Percentiles rank a stretch among this genome's conserved stretches.
phyloP scores from a whole-genome alignment of 2,113 vertebrate genomes.

The Bettongia penicillata region DNA sequence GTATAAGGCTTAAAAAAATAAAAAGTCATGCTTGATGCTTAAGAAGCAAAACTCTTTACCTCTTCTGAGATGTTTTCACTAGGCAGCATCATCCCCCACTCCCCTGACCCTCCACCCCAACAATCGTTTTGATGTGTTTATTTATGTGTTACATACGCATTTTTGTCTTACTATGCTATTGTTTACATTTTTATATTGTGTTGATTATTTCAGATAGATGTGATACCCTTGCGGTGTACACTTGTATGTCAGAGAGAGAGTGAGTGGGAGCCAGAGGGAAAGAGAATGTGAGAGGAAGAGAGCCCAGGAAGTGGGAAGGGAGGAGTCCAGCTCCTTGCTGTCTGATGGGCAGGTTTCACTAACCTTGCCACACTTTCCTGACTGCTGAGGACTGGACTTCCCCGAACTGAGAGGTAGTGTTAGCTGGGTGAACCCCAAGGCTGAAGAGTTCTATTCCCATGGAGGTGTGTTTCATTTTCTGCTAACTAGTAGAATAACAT shows the following conservation, averaged over 20 bases:
- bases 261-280: background rate
- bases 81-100: background rate
- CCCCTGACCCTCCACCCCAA: background rate
- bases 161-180: constrained; percentile 65
- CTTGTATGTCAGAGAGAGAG: background rate
- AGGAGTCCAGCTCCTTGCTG: constrained; percentile 15
- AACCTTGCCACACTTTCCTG: background rate
- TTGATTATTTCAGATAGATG: constrained; percentile 25
- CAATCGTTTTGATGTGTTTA: background rate
- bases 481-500: constrained; percentile 70
- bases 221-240: constrained; percentile 28
- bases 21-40: constrained; percentile 18
- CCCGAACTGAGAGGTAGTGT: background rate
- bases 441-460: constrained; percentile 44
- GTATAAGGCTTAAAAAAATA: constrained; percentile 14
- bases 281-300: background rate
- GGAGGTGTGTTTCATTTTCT: constrained; percentile 57
- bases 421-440: constrained; percentile 30
- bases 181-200: constrained; percentile 67
- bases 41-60: constrained; percentile 51
- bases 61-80: constrained; percentile 48
- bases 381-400: background rate
- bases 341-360: background rate
- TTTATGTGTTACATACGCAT: constrained; percentile 51
- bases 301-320: background rate